Evolutionary conservation across 2,888 invertebrate species (phyloP).

Genomic region (Cyrtodaria siliqua): DNA sequence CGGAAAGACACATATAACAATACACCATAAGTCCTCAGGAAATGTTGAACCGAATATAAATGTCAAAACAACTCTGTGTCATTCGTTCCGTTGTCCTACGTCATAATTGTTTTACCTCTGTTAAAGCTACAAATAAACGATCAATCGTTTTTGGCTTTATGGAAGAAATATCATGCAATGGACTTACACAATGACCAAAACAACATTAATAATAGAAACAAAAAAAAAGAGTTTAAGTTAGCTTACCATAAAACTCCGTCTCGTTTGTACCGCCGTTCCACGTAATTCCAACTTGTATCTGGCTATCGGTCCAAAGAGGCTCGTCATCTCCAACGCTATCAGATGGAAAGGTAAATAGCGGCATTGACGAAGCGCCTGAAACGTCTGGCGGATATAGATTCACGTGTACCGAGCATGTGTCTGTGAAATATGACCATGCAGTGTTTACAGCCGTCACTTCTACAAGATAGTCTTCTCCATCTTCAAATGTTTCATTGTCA

Average conservation of each 20-base stretch:
- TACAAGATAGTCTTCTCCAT: slow-evolving; percentile 60
- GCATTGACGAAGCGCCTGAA: slow-evolving; percentile 11
- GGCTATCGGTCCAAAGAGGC: slow-evolving; percentile 28
- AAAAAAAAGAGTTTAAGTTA: too few relatives aligned
- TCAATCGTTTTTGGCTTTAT: too few relatives aligned
- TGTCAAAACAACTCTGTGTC: too few relatives aligned
- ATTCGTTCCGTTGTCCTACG: too few relatives aligned
- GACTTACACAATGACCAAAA: too few relatives aligned
- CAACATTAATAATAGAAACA: too few relatives aligned
- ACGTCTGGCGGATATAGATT: slow-evolving; percentile 43
- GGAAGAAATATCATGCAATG: too few relatives aligned
- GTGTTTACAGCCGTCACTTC: slow-evolving; percentile 62
- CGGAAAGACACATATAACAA: too few relatives aligned
- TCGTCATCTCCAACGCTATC: background rate
- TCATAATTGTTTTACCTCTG: too few relatives aligned
- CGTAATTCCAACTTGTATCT: slow-evolving; percentile 41
- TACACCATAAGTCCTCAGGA: too few relatives aligned
- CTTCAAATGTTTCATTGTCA: slow-evolving; percentile 38
- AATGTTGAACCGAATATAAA: too few relatives aligned
- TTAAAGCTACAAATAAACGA: too few relatives aligned
- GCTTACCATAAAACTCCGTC: slow-evolving; percentile 52
- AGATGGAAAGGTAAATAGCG: slow-evolving; percentile 22
- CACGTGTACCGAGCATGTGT: slow-evolving; percentile 37
- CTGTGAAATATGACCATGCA: slow-evolving; percentile 34
- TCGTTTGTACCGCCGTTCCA: slow-evolving; percentile 50